Evolutionary conservation across 2,888 invertebrate genomes (phyloP).

Genomic region (Drosophila gaucha): DNA sequence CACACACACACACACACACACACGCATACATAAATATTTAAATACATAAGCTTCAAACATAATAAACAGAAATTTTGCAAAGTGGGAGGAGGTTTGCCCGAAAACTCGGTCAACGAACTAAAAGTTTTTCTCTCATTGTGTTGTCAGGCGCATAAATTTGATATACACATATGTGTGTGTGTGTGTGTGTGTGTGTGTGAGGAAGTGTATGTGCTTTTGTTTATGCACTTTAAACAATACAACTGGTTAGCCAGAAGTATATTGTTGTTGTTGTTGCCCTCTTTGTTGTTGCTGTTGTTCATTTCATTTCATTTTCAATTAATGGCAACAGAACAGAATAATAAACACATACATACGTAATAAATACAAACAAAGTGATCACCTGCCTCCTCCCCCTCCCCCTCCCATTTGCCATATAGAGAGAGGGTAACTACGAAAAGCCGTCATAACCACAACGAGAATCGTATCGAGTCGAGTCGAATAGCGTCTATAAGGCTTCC

Average conservation of each 20-base stretch:
- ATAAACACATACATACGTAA: constrained; percentile 34
- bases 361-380: constrained; percentile 36
- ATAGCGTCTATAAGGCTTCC: constrained; percentile 65
- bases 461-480: constrained; percentile 12
- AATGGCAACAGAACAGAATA: constrained; percentile 32
- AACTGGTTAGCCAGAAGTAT: constrained; percentile 18
- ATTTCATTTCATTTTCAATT: constrained; percentile 68
- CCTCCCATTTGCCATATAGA: constrained; percentile 46
- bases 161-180: not conserved
- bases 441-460: constrained; percentile 44
- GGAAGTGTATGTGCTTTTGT: constrained; percentile 27
- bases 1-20: constrained; percentile 6
- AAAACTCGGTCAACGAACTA: constrained; percentile 76
- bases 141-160: constrained; percentile 33
- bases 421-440: constrained; percentile 38
- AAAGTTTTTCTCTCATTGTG: constrained; percentile 2
- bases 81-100: not conserved
- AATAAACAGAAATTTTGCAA: constrained; percentile 46
- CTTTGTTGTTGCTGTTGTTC: constrained; percentile 14
- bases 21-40: constrained; percentile 2
- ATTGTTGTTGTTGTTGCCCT: constrained; percentile 5
- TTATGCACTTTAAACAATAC: constrained; percentile 45
- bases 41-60: constrained; percentile 11
- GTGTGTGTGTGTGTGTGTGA: constrained; percentile 4
- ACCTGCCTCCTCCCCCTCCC: not conserved